These are phyloP conservation scores for Lacerta bilineata DNA, from an alignment of 2,797 vertebrate genomes.

Conservation along the genomic window DNA sequence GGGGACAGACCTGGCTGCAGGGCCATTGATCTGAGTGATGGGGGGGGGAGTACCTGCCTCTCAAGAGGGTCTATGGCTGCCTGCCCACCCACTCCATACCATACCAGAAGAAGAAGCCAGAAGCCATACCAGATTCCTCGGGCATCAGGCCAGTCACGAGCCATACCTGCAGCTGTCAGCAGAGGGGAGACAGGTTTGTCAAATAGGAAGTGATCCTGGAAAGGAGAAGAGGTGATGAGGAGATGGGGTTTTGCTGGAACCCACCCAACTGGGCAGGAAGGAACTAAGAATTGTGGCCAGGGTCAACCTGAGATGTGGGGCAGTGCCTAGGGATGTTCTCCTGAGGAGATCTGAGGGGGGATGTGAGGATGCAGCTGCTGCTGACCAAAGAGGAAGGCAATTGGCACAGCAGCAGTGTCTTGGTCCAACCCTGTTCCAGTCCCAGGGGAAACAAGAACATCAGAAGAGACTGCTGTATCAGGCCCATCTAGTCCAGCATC, in stretches of 20 bases:
- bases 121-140: constrained; percentile 90
- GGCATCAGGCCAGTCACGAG: constrained; percentile 94
- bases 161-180: constrained; percentile 93
- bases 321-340: too few relatives aligned
- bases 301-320: too few relatives aligned
- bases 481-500: too few relatives aligned
- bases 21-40: background rate
- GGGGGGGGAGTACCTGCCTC: background rate
- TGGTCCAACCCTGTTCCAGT: too few relatives aligned
- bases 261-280: background rate
- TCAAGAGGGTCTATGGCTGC: too few relatives aligned
- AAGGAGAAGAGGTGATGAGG: background rate
- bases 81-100: background rate
- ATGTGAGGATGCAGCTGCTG: background rate
- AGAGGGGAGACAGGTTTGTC: constrained; percentile 94
- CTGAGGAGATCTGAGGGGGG: background rate
- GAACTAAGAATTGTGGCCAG: background rate
- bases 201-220: constrained; percentile 93
- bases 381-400: constrained; percentile 11
- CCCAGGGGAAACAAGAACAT: too few relatives aligned
- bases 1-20: background rate
- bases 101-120: background rate
- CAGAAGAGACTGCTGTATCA: too few relatives aligned
- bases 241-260: background rate
- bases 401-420: too few relatives aligned